Percentiles rank a stretch among this genome's conserved stretches.
Conservation (phyloP, 2,888 invertebrate genomes). For the Desoria tigrina region DNA sequence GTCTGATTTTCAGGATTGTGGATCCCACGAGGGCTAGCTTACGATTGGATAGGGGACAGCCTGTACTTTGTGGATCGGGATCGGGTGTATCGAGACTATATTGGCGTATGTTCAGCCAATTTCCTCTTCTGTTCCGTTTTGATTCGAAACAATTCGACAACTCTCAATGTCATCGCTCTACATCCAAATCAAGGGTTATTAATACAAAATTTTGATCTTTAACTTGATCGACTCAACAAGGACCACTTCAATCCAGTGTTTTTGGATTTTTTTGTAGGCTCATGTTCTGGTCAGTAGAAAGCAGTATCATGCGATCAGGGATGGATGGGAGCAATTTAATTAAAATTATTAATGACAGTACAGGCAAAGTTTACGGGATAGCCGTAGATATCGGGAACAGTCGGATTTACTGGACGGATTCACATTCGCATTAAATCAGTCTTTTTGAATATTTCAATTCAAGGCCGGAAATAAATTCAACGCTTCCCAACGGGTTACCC, state of each 20-base stretch:
- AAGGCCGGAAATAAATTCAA: constrained; percentile 76
- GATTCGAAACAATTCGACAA: constrained; percentile 64
- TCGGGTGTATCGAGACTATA: constrained; percentile 68
- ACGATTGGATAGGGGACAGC: constrained; percentile 77
- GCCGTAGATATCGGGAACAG: constrained; percentile 76
- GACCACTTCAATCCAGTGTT: too few species aligned
- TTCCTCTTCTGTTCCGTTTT: constrained; percentile 69
- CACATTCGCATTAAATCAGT: constrained; percentile 72
- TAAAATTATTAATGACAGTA: constrained; percentile 66
- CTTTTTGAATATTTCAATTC: constrained; percentile 71
- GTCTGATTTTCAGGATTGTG: constrained; percentile 63
- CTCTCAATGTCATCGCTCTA: constrained; percentile 70
- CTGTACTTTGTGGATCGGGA: constrained; percentile 78
- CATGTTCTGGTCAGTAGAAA: constrained; percentile 89
- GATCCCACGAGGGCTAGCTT: constrained; percentile 72
- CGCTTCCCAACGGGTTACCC: constrained; percentile 65
- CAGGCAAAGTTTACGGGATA: constrained; percentile 79
- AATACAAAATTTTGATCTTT: too few species aligned
- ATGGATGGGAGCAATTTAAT: constrained; percentile 78
- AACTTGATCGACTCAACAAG: background rate
- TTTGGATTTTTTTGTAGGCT: constrained; percentile 62
- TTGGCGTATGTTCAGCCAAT: constrained; percentile 72
- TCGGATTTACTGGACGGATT: constrained; percentile 87
- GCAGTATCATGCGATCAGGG: constrained; percentile 73
- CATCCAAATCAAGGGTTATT: constrained; percentile 70